These are phyloP conservation scores for Idaea aversata DNA, from an alignment of 2,888 invertebrate species.

Conservation along the genomic window DNA sequence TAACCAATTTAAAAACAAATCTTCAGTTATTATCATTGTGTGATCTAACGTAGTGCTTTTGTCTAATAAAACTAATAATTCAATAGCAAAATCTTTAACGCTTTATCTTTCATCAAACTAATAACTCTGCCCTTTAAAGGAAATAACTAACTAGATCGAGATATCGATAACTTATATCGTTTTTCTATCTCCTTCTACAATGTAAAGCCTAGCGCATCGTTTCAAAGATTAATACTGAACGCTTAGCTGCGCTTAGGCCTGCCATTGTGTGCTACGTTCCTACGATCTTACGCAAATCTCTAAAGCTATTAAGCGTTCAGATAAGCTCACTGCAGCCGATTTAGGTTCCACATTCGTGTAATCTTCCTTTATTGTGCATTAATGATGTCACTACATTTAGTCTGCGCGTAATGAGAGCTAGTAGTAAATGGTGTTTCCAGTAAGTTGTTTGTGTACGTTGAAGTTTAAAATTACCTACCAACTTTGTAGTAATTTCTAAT, in stretches of 20 bases:
- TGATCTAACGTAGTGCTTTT: too few relatives aligned
- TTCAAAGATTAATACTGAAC: constrained; percentile 21
- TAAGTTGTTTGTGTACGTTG: too few relatives aligned
- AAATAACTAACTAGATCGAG: constrained; percentile 2
- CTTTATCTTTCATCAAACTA: background rate
- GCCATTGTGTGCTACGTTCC: constrained; percentile 30
- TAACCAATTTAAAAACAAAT: too few relatives aligned
- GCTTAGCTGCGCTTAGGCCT: constrained; percentile 22
- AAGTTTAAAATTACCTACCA: too few relatives aligned
- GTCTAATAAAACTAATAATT: background rate
- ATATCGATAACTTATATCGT: constrained; percentile 6
- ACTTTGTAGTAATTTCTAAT: too few relatives aligned
- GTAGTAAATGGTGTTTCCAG: constrained; percentile 13
- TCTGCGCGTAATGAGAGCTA: constrained; percentile 2
- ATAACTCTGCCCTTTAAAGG: constrained; percentile 3
- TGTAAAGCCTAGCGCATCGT: constrained; percentile 13
- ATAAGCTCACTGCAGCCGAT: constrained; percentile 30
- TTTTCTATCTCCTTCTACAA: constrained; percentile 5
- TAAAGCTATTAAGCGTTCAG: constrained; percentile 25
- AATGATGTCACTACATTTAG: constrained; percentile 5
- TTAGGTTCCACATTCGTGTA: constrained; percentile 23
- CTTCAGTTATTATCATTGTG: too few relatives aligned
- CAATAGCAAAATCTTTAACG: background rate
- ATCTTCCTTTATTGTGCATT: constrained; percentile 15
- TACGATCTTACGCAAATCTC: constrained; percentile 30